These are phyloP conservation scores for Ernsta delagoae DNA, from an alignment of 2,888 invertebrate genomes.

Conservation along the genomic window DNA sequence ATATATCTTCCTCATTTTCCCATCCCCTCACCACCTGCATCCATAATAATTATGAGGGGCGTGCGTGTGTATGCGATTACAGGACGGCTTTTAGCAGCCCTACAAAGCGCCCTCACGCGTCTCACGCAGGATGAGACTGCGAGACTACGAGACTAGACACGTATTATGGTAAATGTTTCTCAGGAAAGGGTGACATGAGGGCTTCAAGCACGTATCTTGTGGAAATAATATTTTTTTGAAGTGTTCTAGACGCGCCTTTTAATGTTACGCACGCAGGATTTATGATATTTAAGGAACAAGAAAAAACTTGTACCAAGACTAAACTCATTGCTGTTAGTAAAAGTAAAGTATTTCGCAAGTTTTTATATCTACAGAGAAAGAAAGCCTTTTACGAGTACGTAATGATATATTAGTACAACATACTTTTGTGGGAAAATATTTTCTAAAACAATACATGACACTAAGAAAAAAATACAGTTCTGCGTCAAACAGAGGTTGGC, in stretches of 20 bases:
- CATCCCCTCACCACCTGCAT: too few relatives aligned
- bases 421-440: too few relatives aligned
- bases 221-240: slow-evolving; percentile 1
- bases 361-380: too few relatives aligned
- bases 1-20: too few relatives aligned
- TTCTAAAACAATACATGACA: too few relatives aligned
- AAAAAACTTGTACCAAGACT: too few relatives aligned
- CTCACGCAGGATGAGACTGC: not conserved
- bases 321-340: too few relatives aligned
- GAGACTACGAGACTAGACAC: slow-evolving; percentile 14
- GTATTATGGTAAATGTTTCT: slow-evolving; percentile 23
- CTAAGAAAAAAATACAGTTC: not conserved
- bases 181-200: slow-evolving; percentile 8
- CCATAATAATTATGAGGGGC: too few relatives aligned
- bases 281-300: not conserved
- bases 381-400: too few relatives aligned
- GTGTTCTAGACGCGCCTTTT: not conserved
- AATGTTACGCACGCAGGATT: not conserved
- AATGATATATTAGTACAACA: too few relatives aligned
- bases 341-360: too few relatives aligned
- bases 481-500: not conserved
- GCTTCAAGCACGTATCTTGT: slow-evolving; percentile 11
- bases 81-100: slow-evolving; percentile 23
- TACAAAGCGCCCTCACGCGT: slow-evolving; percentile 18
- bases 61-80: slow-evolving; percentile 11